phyloP scores from a whole-genome alignment of 64 coral and sea anemone genomes.

The Dendronephthya gigantea region DNA sequence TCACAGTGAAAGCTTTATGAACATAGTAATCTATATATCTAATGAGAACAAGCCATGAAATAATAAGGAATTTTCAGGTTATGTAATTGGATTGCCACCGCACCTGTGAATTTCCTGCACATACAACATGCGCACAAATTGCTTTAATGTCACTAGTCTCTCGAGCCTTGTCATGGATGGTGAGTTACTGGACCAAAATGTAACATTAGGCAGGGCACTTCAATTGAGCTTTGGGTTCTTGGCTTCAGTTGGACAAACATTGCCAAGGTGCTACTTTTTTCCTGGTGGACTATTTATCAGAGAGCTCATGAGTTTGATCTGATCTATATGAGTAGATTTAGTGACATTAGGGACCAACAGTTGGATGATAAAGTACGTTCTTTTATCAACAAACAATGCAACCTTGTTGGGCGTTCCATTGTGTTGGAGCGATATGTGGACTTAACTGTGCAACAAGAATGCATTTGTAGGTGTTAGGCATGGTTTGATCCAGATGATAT shows the following conservation, averaged over 20 bases:
- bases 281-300: conserved; percentile 26
- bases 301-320: conserved; percentile 28
- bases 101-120: no score
- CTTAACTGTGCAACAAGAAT: conserved; percentile 43
- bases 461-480: background rate
- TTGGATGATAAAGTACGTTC: background rate
- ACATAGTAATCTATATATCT: conserved; percentile 6
- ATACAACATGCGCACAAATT: conserved; percentile 32
- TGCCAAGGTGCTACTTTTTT: conserved; percentile 37
- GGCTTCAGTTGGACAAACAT: conserved; percentile 25
- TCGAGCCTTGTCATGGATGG: background rate
- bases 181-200: conserved; percentile 25
- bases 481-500: background rate
- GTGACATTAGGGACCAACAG: background rate
- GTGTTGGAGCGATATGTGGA: background rate
- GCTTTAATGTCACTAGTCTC: conserved; percentile 10
- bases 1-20: conserved; percentile 26
- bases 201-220: conserved; percentile 29
- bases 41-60: conserved; percentile 10
- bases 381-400: background rate
- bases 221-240: conserved; percentile 16
- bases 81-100: conserved; percentile 28
- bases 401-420: background rate
- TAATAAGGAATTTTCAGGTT: conserved; percentile 31
- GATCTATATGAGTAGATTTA: background rate